Percentiles rank a stretch among this genome's conserved stretches.
Evolutionary conservation across 2,113 vertebrate genomes (phyloP).

Genomic region (Bubo scandiacus): DNA sequence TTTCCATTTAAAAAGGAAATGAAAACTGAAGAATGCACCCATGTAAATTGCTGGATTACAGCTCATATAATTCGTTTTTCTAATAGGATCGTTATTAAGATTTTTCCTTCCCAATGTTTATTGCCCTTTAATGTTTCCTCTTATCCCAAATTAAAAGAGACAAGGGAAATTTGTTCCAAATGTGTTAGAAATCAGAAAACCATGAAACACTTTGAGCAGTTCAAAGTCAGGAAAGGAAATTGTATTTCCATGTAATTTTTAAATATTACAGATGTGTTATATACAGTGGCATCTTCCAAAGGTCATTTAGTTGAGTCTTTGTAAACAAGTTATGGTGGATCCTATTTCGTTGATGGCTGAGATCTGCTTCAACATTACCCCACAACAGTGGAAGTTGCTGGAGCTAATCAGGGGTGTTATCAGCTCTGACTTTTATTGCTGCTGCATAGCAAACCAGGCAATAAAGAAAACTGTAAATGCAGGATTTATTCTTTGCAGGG

Average conservation of each 20-base stretch:
- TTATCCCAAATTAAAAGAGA: conserved; percentile 49
- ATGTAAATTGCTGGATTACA: neutral
- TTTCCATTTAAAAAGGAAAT: neutral
- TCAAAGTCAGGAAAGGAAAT: neutral
- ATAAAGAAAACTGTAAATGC: conserved; percentile 64
- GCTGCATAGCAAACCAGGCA: conserved; percentile 41
- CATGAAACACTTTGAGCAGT: neutral
- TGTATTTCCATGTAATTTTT: conserved; percentile 7
- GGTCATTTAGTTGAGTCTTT: neutral
- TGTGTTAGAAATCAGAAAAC: conserved; percentile 45
- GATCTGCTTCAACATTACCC: conserved; percentile 17
- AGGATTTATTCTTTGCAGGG: conserved; percentile 56
- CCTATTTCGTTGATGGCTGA: neutral
- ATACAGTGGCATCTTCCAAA: neutral
- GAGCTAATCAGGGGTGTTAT: conserved; percentile 60
- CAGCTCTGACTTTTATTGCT: conserved; percentile 56
- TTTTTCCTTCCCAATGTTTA: conserved; percentile 16
- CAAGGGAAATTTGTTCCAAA: conserved; percentile 36
- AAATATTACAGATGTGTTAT: neutral
- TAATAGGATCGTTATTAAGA: neutral
- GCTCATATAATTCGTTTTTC: neutral
- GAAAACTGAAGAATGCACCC: neutral
- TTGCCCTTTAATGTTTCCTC: neutral
- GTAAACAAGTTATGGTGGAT: neutral
- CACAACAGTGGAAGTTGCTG: conserved; percentile 4